Percentiles rank a stretch among this genome's conserved stretches.
phyloP scores from a whole-genome alignment of 2,113 vertebrate genomes.

The Lycaon pictus region DNA sequence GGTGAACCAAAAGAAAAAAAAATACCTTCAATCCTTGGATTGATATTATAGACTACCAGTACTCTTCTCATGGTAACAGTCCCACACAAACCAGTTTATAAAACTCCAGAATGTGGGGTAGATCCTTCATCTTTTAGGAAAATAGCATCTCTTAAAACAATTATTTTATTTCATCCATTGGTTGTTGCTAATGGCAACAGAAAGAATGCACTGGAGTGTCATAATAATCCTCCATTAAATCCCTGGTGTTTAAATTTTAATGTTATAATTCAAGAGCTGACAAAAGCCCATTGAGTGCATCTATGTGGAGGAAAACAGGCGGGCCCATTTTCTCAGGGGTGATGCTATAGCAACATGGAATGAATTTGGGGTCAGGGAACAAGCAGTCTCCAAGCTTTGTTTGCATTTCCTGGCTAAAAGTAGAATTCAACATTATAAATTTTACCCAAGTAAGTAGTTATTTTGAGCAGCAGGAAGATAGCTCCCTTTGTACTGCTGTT shows the following conservation, averaged over 20 bases:
- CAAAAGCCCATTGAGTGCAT: conserved; percentile 91
- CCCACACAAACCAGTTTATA: neutral
- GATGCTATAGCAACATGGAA: conserved; percentile 93
- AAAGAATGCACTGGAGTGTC: conserved; percentile 89
- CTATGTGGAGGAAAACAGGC: conserved; percentile 87
- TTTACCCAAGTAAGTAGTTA: conserved; percentile 86
- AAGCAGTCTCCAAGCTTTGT: conserved; percentile 89
- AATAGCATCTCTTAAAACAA: conserved; percentile 77
- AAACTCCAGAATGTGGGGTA: conserved; percentile 71
- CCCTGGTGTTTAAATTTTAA: conserved; percentile 92
- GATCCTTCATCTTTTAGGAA: conserved; percentile 78
- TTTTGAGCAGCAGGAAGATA: conserved; percentile 82
- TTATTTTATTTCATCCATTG: conserved; percentile 84
- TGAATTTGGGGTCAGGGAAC: conserved; percentile 91
- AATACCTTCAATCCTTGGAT: conserved; percentile 21
- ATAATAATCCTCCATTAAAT: conserved; percentile 93
- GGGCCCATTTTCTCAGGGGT: conserved; percentile 90
- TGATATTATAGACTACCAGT: conserved; percentile 41
- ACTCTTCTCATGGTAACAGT: conserved; percentile 3
- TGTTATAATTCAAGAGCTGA: conserved; percentile 92
- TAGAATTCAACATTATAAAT: conserved; percentile 87
- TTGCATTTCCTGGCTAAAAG: conserved; percentile 90
- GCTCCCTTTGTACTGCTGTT: conserved; percentile 66
- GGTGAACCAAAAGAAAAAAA: conserved; percentile 59
- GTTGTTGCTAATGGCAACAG: conserved; percentile 88